Conservation (phyloP, 2,113 vertebrate species). For the Ochotona curzoniae region DNA sequence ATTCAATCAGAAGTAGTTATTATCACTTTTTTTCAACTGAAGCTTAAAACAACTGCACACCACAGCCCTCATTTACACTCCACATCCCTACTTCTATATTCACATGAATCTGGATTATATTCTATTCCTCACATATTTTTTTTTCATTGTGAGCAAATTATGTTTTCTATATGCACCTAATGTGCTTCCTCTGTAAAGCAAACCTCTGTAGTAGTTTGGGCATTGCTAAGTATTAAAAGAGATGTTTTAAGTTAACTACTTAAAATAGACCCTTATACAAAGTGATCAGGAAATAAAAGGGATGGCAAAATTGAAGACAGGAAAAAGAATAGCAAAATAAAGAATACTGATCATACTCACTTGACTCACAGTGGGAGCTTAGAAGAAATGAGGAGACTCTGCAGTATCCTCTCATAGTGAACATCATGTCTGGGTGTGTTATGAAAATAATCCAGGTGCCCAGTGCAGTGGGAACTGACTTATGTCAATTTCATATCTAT, state of each 20-base stretch:
- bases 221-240: neutral
- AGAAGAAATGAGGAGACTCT: neutral
- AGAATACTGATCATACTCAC: neutral
- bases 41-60: neutral
- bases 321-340: neutral
- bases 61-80: neutral
- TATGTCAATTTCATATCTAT: neutral
- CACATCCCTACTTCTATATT: neutral
- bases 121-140: neutral
- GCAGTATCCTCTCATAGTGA: neutral
- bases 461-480: neutral
- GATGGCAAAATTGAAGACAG: neutral
- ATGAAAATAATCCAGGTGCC: neutral
- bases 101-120: neutral
- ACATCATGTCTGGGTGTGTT: rapidly evolving
- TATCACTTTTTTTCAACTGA: no score
- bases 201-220: neutral
- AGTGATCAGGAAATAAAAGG: neutral
- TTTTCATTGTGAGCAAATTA: neutral
- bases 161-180: neutral
- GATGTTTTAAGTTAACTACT: neutral
- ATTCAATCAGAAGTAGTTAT: no score
- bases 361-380: neutral
- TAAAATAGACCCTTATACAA: neutral
- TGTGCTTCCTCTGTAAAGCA: neutral